A percentile compares a stretch with the other conserved stretches of the same genome.
Evolutionary conservation across 2,888 invertebrate genomes (phyloP).

Genomic region (Stenchaetothrips biformis): DNA sequence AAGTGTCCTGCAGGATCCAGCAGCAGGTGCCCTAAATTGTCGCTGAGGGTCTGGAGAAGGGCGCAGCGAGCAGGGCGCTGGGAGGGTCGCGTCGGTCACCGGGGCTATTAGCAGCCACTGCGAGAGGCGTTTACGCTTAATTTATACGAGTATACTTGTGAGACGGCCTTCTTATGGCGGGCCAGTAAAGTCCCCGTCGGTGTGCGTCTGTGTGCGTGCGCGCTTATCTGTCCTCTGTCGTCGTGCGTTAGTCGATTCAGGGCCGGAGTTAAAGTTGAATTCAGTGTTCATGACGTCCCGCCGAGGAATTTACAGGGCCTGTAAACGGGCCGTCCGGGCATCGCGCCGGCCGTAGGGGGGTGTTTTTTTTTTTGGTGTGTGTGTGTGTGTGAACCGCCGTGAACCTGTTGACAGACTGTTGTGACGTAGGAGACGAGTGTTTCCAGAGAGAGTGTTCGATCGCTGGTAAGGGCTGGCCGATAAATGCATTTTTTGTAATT

Average conservation of each 20-base stretch:
- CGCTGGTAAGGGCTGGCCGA: no score
- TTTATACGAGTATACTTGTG: neutral
- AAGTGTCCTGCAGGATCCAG: no score
- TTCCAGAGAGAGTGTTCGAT: no score
- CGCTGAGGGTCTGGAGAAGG: neutral
- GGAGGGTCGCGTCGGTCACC: neutral
- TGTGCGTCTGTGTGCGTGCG: neutral
- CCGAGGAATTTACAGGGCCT: no score
- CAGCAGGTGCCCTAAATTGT: no score
- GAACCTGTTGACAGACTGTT: no score
- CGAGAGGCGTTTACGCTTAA: neutral
- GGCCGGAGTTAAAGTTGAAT: neutral
- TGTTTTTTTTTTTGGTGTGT: no score
- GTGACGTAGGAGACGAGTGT: no score
- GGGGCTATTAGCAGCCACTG: constrained; percentile 8
- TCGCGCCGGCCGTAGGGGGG: no score
- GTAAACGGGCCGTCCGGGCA: no score
- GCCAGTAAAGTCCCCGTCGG: neutral
- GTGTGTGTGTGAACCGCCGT: no score
- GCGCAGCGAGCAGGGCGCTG: neutral
- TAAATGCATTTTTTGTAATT: no score
- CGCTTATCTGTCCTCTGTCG: neutral
- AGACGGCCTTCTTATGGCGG: neutral
- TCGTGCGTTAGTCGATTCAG: neutral
- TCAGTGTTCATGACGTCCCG: neutral